phyloP scores from a whole-genome alignment of 2,888 invertebrate genomes.

The Oeneis ivallda region DNA sequence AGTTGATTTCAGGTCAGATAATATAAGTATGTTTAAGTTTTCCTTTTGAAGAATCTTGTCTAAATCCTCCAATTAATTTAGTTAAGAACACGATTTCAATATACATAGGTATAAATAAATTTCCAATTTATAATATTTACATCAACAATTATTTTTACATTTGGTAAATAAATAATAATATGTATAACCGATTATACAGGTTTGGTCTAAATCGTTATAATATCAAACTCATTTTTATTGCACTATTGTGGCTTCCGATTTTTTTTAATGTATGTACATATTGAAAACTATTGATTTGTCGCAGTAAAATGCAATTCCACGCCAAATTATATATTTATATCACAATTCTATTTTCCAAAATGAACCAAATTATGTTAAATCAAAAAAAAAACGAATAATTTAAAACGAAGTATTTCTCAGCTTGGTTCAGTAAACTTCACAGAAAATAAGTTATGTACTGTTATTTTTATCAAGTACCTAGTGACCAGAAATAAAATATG shows the following conservation, averaged over 20 bases:
- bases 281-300: background rate
- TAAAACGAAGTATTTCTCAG: too few species aligned
- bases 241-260: background rate
- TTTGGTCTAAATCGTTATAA: slow-evolving; percentile 29
- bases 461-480: background rate
- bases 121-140: slow-evolving; percentile 30
- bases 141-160: slow-evolving; percentile 23
- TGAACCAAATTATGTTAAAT: background rate
- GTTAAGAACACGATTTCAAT: slow-evolving; percentile 5
- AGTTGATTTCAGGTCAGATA: too few species aligned
- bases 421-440: too few species aligned
- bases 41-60: background rate
- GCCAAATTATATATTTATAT: too few species aligned
- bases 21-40: background rate
- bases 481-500: background rate
- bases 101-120: slow-evolving; percentile 26
- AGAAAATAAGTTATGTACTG: too few species aligned
- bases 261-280: background rate
- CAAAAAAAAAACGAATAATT: background rate
- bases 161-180: slow-evolving; percentile 29
- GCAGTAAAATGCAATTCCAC: too few species aligned
- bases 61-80: slow-evolving; percentile 7
- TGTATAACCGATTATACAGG: slow-evolving; percentile 29
- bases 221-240: background rate
- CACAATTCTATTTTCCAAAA: too few species aligned